Conservation (phyloP, 2,113 vertebrate species). For the Hydrolagus affinis region DNA sequence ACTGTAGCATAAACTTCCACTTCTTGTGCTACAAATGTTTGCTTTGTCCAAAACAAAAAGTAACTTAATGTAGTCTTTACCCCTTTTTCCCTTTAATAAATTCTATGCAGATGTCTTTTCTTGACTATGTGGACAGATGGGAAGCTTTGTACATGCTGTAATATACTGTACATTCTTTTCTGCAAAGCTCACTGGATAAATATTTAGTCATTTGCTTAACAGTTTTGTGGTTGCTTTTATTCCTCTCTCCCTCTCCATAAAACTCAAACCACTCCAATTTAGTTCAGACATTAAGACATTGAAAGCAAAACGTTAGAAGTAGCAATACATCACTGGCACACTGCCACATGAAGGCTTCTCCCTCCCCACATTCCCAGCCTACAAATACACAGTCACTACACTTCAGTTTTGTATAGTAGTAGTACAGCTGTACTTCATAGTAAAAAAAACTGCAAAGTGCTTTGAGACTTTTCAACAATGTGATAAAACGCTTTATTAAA, state of each 20-base stretch:
- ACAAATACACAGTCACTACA: too few species aligned
- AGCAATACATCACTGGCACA: not conserved
- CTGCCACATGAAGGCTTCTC: not conserved
- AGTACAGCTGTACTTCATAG: too few species aligned
- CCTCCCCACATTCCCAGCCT: too few species aligned
- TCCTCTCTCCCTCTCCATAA: not conserved
- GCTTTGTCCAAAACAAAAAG: not conserved
- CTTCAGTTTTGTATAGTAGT: too few species aligned
- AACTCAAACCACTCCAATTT: not conserved
- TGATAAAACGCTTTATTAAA: not conserved
- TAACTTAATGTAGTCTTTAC: not conserved
- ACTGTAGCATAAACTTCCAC: not conserved
- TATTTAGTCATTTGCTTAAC: conserved; percentile 2
- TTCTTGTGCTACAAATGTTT: not conserved
- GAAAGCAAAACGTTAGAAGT: not conserved
- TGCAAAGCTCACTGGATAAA: not conserved
- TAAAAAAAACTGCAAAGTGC: too few species aligned
- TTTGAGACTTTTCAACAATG: too few species aligned
- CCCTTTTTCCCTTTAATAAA: not conserved
- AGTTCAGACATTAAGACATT: not conserved
- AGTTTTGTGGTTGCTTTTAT: conserved; percentile 8
- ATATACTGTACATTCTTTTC: conserved; percentile 8
- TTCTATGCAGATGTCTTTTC: not conserved
- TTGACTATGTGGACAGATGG: not conserved
- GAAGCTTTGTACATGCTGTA: not conserved